phyloP scores from a whole-genome alignment of 1,140 invertebrate genomes.

The Argopecten irradians region DNA sequence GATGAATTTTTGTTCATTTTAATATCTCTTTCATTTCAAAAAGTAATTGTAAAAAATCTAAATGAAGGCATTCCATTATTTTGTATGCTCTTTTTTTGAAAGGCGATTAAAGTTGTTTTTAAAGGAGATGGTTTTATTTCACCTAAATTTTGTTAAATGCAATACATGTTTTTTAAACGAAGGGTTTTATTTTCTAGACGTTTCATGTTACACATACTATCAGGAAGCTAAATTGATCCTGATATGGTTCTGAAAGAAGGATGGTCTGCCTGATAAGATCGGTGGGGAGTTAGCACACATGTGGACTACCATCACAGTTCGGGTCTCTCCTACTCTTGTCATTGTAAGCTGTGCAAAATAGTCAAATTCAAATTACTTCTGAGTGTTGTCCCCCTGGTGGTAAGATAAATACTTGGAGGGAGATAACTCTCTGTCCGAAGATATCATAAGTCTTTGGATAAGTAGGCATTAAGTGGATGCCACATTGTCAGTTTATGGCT shows the following conservation, averaged over 20 bases:
- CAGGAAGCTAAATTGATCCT: constrained; percentile 8
- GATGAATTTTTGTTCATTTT: too few relatives aligned
- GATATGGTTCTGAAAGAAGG: constrained; percentile 15
- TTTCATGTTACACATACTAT: not conserved
- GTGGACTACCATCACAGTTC: not conserved
- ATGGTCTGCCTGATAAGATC: constrained; percentile 1
- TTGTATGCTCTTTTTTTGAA: too few relatives aligned
- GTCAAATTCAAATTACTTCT: not conserved
- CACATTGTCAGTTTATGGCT: not conserved
- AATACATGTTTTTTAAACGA: constrained; percentile 10
- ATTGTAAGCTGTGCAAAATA: not conserved
- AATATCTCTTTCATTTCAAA: too few relatives aligned
- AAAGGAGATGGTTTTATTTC: not conserved
- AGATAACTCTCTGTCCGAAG: not conserved
- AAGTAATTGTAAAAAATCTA: too few relatives aligned
- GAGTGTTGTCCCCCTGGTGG: constrained; percentile 1
- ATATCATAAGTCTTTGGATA: not conserved
- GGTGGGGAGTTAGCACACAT: not conserved
- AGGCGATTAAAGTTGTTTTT: too few relatives aligned
- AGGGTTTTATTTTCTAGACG: not conserved
- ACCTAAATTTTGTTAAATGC: not conserved
- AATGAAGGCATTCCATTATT: too few relatives aligned
- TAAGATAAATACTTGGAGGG: not conserved
- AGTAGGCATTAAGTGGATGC: not conserved
- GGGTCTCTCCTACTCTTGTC: not conserved